Conservation (phyloP, 2,888 invertebrate species). For the Cataglyphis altisquamis region DNA sequence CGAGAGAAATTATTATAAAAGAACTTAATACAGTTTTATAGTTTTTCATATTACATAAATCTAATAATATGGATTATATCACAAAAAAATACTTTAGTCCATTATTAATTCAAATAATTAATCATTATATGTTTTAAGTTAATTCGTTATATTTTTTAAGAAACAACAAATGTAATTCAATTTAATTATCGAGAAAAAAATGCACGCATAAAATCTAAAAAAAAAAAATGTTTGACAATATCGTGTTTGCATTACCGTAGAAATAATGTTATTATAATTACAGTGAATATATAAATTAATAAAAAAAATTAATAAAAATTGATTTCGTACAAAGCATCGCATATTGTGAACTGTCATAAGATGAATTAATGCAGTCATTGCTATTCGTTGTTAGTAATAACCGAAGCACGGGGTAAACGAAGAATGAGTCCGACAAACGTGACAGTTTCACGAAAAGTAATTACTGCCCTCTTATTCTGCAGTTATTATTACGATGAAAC, state of each 20-base stretch:
- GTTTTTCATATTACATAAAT: conserved; percentile 23
- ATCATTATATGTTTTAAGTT: background rate
- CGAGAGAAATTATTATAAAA: conserved; percentile 7
- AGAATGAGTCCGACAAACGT: conserved; percentile 63
- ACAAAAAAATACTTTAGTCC: conserved; percentile 4
- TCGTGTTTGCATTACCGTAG: background rate
- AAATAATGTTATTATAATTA: background rate
- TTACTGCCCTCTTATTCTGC: conserved; percentile 73
- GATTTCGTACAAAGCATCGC: conserved; percentile 19
- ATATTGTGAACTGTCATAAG: conserved; percentile 47
- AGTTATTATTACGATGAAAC: conserved; percentile 66
- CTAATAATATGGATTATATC: background rate
- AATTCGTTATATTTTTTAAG: background rate
- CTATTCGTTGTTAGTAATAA: conserved; percentile 70
- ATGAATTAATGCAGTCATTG: conserved; percentile 63
- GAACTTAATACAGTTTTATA: background rate
- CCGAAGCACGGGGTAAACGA: conserved; percentile 57
- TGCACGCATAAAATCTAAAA: background rate
- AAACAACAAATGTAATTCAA: background rate
- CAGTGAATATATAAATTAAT: background rate
- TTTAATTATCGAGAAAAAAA: conserved; percentile 23
- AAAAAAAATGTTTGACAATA: background rate
- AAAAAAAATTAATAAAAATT: background rate
- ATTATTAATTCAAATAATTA: background rate
- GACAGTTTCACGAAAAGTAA: conserved; percentile 74